Percentiles rank a stretch among this genome's conserved stretches.
phyloP scores from a whole-genome alignment of 2,797 vertebrate genomes.

The Pseudomugil gertrudae region DNA sequence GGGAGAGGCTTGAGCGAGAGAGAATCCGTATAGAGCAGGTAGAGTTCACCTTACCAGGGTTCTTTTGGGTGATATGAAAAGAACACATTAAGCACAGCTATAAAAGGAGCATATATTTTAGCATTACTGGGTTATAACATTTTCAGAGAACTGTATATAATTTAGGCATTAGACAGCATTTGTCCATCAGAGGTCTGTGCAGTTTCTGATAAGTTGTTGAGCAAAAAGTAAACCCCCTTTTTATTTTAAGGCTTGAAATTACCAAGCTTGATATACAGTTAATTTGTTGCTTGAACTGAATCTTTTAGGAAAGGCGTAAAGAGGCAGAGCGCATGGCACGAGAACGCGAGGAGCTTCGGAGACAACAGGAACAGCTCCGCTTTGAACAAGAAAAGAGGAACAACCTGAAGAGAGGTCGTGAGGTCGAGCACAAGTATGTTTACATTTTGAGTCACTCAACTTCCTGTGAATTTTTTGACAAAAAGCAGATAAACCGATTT shows the following conservation, averaged over 20 bases:
- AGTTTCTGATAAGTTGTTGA: too few species aligned
- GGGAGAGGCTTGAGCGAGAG: constrained; percentile 94
- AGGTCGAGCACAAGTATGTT: constrained; percentile 92
- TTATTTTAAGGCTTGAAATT: not conserved
- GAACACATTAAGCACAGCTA: not conserved
- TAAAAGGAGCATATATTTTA: not conserved
- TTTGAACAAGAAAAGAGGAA: constrained; percentile 97
- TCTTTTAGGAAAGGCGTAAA: constrained; percentile 89
- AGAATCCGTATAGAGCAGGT: constrained; percentile 97
- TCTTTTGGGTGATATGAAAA: not conserved
- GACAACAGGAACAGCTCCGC: constrained; percentile 96
- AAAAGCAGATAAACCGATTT: too few species aligned
- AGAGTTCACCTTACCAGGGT: constrained; percentile 33
- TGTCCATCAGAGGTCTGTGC: not conserved
- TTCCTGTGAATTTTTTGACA: too few species aligned
- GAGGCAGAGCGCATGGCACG: constrained; percentile 95
- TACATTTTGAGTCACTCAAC: not conserved
- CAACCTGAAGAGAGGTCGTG: constrained; percentile 92
- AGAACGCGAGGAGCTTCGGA: constrained; percentile 93
- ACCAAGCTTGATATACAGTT: not conserved
- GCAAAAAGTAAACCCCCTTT: too few species aligned
- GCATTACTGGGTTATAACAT: too few species aligned
- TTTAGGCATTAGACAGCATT: too few species aligned
- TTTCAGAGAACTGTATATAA: too few species aligned
- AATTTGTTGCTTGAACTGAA: not conserved